Conservation (phyloP, 2,113 vertebrate species). For the Oreochromis spilurus region DNA sequence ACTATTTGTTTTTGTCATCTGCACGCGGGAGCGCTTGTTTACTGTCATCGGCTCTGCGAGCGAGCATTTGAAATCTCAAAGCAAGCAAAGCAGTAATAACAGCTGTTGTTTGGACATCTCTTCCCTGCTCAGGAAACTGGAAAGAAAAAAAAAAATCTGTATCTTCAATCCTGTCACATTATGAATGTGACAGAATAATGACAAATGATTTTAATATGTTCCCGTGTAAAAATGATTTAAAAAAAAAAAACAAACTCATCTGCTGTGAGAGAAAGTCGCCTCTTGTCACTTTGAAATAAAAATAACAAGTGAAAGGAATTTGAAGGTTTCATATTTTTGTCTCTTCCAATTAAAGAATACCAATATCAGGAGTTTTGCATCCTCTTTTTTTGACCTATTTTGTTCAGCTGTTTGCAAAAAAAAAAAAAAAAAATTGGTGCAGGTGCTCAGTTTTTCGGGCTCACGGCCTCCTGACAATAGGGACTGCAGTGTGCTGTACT, state of each 20-base stretch:
- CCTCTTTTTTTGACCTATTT: constrained; percentile 31
- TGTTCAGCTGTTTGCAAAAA: neutral
- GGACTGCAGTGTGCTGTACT: neutral
- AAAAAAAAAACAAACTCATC: neutral
- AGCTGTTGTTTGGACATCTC: constrained; percentile 48
- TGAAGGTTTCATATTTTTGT: neutral
- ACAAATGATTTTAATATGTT: constrained; percentile 11
- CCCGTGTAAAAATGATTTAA: neutral
- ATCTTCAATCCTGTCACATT: constrained; percentile 10
- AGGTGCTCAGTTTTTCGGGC: constrained; percentile 29
- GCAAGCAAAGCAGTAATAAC: constrained; percentile 31
- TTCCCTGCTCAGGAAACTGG: constrained; percentile 3
- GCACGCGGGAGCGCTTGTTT: constrained; percentile 35
- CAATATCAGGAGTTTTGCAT: neutral
- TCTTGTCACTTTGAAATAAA: constrained; percentile 19
- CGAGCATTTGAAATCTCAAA: constrained; percentile 34
- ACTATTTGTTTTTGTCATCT: constrained; percentile 48
- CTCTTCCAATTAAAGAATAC: neutral
- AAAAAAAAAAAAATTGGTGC: constrained; percentile 14
- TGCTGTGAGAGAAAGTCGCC: neutral
- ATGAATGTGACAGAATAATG: constrained; percentile 11
- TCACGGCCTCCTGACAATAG: constrained; percentile 24
- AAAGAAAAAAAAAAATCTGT: neutral
- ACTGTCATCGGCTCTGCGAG: constrained; percentile 8
- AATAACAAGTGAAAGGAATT: neutral